Evolutionary conservation across 2,797 vertebrate genomes (phyloP), one percentile per base, ranked within the genome.

Genomic region (Microchirus variegatus): DNA sequence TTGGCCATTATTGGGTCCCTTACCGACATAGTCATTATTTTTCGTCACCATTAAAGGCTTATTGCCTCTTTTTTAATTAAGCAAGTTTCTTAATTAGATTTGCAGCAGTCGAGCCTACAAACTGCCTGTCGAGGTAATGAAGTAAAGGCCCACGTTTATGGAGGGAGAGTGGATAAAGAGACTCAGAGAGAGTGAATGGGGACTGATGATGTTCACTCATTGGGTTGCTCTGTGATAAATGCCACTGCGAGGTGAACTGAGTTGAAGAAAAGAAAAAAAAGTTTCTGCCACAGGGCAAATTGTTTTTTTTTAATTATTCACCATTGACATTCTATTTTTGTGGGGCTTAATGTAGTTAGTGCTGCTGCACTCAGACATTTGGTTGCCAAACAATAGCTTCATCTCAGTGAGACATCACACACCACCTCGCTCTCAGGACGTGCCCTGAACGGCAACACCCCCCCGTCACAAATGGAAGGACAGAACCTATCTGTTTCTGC

Each of bases 11-110:
- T 53, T 68, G 72, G 75, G 70, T 71, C 70, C 78, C 63, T 67
- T 67, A 48, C 69, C 79, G 82, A 80, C 81, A 78, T 48, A 70
- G 65, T 85, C 77, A 82, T 89, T 89, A 87, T 84, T 87, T 88
- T 86, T 77, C 40, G 63, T 84, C 75, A 78, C 85, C 84, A 85
- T 87, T 90, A 90, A 83, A 77, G 83, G 78, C 77, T 89, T 89
- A 89, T 88, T 85, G 84, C 80, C 67, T 77, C 82, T 89, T 90
- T 88, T 90, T 89, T 90, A 91, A 91, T 91, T 90, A 91, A 84
- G 81, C 77, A 87, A 86, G 77, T 85, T 89, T 80, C 81, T 88
- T 89, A 89, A 92, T 91, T 90, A 88, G 87, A 75, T 83, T 75
- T 77, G 80, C 84, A 59, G 87, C 82, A 73, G 75, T 78, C 66